These are phyloP conservation scores for Hirtodrosophila cameraria DNA, from an alignment of 2,888 invertebrate species.

Conservation along the genomic window DNA sequence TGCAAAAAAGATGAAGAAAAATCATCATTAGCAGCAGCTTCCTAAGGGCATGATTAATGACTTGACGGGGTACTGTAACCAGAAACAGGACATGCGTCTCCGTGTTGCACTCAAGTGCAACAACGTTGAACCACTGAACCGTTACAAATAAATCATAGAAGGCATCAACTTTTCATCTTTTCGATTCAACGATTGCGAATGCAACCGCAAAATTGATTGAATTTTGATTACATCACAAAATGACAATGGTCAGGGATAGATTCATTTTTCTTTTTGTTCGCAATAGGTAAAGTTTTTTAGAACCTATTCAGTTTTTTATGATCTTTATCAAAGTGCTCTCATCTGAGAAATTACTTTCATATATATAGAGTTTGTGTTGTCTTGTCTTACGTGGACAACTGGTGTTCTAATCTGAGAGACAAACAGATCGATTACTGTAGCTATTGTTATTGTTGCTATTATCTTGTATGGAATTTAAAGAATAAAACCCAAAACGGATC, in stretches of 20 bases:
- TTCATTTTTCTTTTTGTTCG: conserved; percentile 16
- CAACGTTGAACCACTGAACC: conserved; percentile 54
- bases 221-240: conserved; percentile 64
- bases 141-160: conserved; percentile 66
- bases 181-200: conserved; percentile 9
- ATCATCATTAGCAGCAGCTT: conserved; percentile 65
- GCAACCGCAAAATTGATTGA: conserved; percentile 73
- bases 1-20: conserved; percentile 32
- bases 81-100: conserved; percentile 49
- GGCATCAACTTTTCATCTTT: conserved; percentile 34
- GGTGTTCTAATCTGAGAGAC: conserved; percentile 20
- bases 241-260: conserved; percentile 21
- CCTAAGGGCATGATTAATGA: conserved; percentile 69
- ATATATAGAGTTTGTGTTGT: conserved; percentile 58
- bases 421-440: conserved; percentile 63
- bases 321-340: conserved; percentile 70
- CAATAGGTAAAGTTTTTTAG: conserved; percentile 28
- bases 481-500: conserved; percentile 43
- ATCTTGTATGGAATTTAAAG: conserved; percentile 25
- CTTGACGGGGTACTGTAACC: conserved; percentile 18
- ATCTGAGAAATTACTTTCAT: conserved; percentile 73
- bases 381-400: conserved; percentile 41
- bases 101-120: conserved; percentile 67
- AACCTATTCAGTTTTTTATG: conserved; percentile 23
- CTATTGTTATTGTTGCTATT: conserved; percentile 16